phyloP scores from a whole-genome alignment of 2,888 invertebrate species.

The Catocala sponsa region DNA sequence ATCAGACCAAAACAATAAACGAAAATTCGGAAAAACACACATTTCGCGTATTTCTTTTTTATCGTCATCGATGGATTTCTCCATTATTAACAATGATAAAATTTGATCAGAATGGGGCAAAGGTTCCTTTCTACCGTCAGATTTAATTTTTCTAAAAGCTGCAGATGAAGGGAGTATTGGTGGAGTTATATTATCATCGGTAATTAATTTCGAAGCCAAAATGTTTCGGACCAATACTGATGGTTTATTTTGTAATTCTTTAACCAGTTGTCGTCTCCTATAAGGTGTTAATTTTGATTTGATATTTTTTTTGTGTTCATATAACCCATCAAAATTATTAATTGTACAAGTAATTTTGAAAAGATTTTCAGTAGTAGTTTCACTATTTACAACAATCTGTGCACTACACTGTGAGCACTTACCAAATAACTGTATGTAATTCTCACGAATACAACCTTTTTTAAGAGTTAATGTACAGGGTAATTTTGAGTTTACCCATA shows the following conservation, averaged over 20 bases:
- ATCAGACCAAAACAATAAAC: slow-evolving; percentile 12
- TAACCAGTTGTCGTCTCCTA: too few relatives aligned
- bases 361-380: slow-evolving; percentile 2
- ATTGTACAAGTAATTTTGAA: neutral
- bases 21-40: slow-evolving; percentile 11
- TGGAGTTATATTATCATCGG: slow-evolving; percentile 1
- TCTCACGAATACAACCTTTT: neutral
- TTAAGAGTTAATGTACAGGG: slow-evolving; percentile 11
- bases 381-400: neutral
- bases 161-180: slow-evolving; percentile 2
- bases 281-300: too few relatives aligned
- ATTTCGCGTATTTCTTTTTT: slow-evolving; percentile 8
- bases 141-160: slow-evolving; percentile 2
- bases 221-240: neutral
- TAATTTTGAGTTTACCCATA: slow-evolving; percentile 16
- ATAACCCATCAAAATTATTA: slow-evolving; percentile 1
- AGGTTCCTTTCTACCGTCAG: slow-evolving; percentile 2
- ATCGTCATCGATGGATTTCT: slow-evolving; percentile 5
- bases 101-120: slow-evolving; percentile 2
- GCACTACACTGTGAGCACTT: slow-evolving; percentile 5
- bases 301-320: neutral
- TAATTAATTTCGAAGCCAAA: slow-evolving; percentile 3
- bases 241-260: too few relatives aligned
- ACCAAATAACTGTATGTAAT: slow-evolving; percentile 4
- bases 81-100: slow-evolving; percentile 10